Base-by-base conservation (phyloP, 64 coral and sea anemone genomes). In the Montipora cactus region DNA sequence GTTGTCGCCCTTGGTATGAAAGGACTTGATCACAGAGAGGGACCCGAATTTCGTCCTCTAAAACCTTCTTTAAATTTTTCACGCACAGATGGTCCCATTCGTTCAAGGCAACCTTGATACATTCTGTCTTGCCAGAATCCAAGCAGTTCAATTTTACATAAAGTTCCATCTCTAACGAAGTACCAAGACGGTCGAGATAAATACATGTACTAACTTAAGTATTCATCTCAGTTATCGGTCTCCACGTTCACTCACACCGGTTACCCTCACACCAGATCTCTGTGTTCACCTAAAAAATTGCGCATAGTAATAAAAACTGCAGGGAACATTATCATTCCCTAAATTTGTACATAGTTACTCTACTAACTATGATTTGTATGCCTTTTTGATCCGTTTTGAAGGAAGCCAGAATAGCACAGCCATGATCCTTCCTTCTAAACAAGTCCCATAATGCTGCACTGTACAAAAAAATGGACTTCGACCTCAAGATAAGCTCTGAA, bases 11-110 rank as follows among this genome's bases (percentile, higher is more conserved):
- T 77, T 89, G 25, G 58, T 92, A 97, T 47, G 59, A 87, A 5
- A 98, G 77, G 22, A 47, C 79, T 68, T 98, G 96, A 19, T 98
- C 96, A 52, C 92, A 95, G 12, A 81, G 64, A 21, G 96, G 96
- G 0, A 91, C 90, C 72, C 81, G 90, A n/a, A 98, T 68, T 11
- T 47, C 62, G 28, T 92, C 79, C 81, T 98, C 80, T 18, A 98
- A 89, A n/a, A 58, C 59, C 46, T 92, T 19, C 79, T 98, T 98
- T 8, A 98, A 49, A 16, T 95, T 93, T 19, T 89, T 92, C 0
- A 98, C 88, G 15, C 20, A 84, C 81, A 88, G 92, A 58, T 51
- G 75, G 8, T 89, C 67, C 83, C 90, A 94, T 18, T 85, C 77
- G 47, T 95, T 71, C 22, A 95, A 59, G 16, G n/a, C 14, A 15